Evolutionary conservation across 2,797 vertebrate species (phyloP), one percentile per base, ranked within the genome.

Genomic region (Anomalospiza imberbis): DNA sequence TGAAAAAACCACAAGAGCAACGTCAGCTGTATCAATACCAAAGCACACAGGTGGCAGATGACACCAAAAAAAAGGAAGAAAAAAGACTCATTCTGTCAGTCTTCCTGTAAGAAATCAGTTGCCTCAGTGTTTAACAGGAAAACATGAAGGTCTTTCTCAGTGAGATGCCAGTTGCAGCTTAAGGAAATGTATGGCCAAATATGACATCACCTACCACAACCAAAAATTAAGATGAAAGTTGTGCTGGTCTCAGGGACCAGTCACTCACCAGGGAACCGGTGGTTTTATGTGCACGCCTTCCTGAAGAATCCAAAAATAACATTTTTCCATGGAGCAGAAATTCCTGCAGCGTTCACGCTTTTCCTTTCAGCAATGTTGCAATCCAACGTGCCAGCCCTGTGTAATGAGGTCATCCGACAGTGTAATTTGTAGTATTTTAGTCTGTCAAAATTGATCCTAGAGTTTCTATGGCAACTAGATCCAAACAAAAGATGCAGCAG

Each of bases 231-330:
- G 95, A 94, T 61, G 81, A 95, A 94, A 96, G 96, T 97, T 92
- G 74, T 96, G 66, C 88, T 18, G 60, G 94, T 96, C 91, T 85
- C 89, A 58, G 84, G 90, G 89, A 94, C 95, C 93, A 97, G 96
- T 97, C 96, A 96, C 96, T 96, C 98, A 97, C 96, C 92, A 97
- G 96, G 97, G 96, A 97, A 96, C 88, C 86, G 7, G 86, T 97
- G 95, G 97, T 97, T 98, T 98, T 96, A 97, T 97, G 93, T 91
- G 97, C 96, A 95, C 76, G 94, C 97, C 97, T 95, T 97, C 96
- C 97, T 88, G 92, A 81, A 85, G 96, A 84, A 77, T 98, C 98
- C 98, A 99, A 98, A 98, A 98, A 98, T 98, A 99, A 98, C 98
- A 98, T 97, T 97, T 98, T 97, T 97, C 96, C 97, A 96, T 79